Conservation (phyloP, 2,888 invertebrate species). For the Philereme vetulata region DNA sequence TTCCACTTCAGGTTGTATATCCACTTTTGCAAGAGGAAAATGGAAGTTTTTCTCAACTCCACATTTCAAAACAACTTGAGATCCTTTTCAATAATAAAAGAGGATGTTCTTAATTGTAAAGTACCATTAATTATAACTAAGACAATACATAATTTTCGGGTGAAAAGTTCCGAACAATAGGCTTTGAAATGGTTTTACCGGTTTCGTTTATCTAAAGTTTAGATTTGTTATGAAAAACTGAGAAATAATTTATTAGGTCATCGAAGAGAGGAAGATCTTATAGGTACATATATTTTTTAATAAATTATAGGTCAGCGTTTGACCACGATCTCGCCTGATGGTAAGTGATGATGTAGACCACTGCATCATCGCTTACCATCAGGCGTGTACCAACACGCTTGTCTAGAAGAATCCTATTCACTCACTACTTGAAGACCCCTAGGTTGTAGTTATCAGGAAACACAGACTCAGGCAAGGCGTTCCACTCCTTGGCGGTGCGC, state of each 20-base stretch:
- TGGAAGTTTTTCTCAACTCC: constrained; percentile 38
- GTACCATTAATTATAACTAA: constrained; percentile 52
- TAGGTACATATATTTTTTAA: too few relatives aligned
- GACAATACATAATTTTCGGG: constrained; percentile 46
- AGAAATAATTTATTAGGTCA: neutral
- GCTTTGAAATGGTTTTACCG: constrained; percentile 20
- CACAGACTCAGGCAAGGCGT: too few relatives aligned
- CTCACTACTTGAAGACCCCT: too few relatives aligned
- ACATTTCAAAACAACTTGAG: constrained; percentile 50
- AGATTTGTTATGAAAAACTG: constrained; percentile 26
- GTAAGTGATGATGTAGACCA: too few relatives aligned
- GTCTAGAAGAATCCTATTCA: too few relatives aligned
- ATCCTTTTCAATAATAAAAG: constrained; percentile 62
- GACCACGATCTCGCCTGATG: too few relatives aligned
- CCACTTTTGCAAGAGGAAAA: constrained; percentile 21
- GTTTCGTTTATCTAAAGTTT: constrained; percentile 24
- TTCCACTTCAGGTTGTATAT: neutral
- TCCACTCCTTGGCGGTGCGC: too few relatives aligned
- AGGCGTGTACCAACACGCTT: too few relatives aligned
- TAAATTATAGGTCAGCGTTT: too few relatives aligned
- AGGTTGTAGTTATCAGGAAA: too few relatives aligned
- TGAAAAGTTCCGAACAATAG: constrained; percentile 34
- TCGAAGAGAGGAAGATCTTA: too few relatives aligned
- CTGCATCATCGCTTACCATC: too few relatives aligned
- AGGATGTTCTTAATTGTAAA: constrained; percentile 48